phyloP scores from a whole-genome alignment of 2,113 vertebrate genomes.

The Loxodonta africana region DNA sequence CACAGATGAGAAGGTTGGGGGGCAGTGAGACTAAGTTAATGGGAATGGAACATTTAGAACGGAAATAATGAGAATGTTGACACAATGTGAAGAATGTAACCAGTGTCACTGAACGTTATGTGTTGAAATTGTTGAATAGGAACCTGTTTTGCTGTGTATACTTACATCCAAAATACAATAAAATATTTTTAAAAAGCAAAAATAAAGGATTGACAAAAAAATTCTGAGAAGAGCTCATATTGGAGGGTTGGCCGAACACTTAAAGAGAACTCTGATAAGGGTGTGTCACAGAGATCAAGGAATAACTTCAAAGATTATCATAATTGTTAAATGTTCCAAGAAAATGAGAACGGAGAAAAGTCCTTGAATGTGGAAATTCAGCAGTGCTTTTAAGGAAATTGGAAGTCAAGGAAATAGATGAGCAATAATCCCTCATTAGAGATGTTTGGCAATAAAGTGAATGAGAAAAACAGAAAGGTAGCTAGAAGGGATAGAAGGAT shows the following conservation, averaged over 20 bases:
- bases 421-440: constrained; percentile 19
- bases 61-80: not conserved
- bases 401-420: constrained; percentile 1
- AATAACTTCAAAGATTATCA: not conserved
- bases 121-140: not conserved
- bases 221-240: not conserved
- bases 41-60: not conserved
- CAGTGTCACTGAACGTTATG: not conserved
- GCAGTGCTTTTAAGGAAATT: constrained; percentile 6
- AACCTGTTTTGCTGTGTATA: not conserved
- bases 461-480: constrained; percentile 4
- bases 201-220: not conserved
- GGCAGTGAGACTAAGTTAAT: not conserved
- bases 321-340: not conserved
- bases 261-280: not conserved
- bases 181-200: not conserved
- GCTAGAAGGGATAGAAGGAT: not conserved
- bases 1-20: not conserved
- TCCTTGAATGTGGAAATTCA: not conserved
- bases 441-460: not conserved
- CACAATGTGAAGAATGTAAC: not conserved
- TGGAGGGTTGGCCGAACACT: not conserved
- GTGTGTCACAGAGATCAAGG: not conserved
- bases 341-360: constrained; percentile 20
- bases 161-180: not conserved